Percentiles rank a stretch among this genome's conserved stretches.
Conservation (phyloP, 2,797 vertebrate genomes). For the Anabacerthia variegaticeps region DNA sequence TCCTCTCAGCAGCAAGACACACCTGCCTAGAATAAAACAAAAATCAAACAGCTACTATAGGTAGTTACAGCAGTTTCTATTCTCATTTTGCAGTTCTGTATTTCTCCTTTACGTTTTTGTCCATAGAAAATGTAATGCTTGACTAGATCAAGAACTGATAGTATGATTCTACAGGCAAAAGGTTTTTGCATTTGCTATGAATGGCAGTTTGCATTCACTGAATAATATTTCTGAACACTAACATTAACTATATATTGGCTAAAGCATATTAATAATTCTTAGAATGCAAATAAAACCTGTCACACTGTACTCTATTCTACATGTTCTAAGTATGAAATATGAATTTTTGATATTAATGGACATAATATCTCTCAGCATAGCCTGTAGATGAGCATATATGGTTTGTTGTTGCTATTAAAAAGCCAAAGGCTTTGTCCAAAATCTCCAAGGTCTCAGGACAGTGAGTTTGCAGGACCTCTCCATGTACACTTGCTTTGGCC, state of each 20-base stretch:
- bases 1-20: not conserved
- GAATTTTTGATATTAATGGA: not conserved
- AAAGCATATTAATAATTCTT: not conserved
- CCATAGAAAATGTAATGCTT: not conserved
- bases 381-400: not conserved
- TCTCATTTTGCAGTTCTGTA: not conserved
- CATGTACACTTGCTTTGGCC: not conserved
- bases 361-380: not conserved
- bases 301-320: not conserved
- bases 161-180: not conserved
- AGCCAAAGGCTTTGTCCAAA: not conserved
- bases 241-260: not conserved
- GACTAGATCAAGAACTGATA: not conserved
- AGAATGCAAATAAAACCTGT: not conserved
- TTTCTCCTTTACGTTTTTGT: not conserved
- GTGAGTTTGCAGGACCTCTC: not conserved
- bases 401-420: not conserved
- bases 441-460: not conserved
- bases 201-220: not conserved
- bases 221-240: not conserved
- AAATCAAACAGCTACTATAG: not conserved
- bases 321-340: not conserved
- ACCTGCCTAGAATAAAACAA: not conserved
- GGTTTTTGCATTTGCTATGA: not conserved
- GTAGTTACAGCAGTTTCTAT: not conserved